Base-by-base conservation (phyloP, 37 sponge, comb jelly and placozoan genomes). In the Crambe crambe region DNA sequence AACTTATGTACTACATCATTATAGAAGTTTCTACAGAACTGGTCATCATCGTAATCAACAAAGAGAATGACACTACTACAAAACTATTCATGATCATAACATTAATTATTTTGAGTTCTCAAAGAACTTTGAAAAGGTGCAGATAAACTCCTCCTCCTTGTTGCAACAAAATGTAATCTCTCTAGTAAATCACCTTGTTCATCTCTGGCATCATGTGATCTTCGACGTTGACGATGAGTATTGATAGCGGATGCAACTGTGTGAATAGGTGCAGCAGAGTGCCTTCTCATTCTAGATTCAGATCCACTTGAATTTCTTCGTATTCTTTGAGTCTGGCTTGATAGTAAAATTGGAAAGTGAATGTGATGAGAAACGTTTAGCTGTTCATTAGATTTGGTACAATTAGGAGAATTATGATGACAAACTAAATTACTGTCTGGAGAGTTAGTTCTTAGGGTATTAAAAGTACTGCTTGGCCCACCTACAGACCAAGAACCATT, bases 191-290 rank as follows among this genome's bases (percentile, higher is more conserved):
- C 82, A 25, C 18, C 42, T 51, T 62, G 73, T 1, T 82, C 65
- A 38, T 60, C 82, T 47, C 74, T 72, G 15, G 47, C 82, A 63
- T 82, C 82, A 30, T 82, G 82, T 0, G 82, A 82, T 63, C 73
- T 30, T 32, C 82, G 31, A 17, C 82, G 62, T 43, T 64, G 77
- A 35, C 42, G 43, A 60, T 42, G 42, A 44, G 30, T 20, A n/a
- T 43, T 30, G 30, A 17, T 23, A 15, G 32, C 4, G 58, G 61
- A 17, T 6, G 44, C 51, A 23, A 26, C 22, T 43, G 56, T 73
- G 2, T 3, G 27, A 42, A 40, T 5, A 41, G 35, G 22, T 70
- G 42, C 43, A 70, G 43, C 27, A 22, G 75, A 75, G 38, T 75
- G 77, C 38, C 77, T 35, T 64, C 65, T 35, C 57, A 56, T 15